Evolutionary conservation across 2,113 vertebrate species (phyloP), one percentile per base, ranked within the genome.

Genomic region (Smithornis capensis): DNA sequence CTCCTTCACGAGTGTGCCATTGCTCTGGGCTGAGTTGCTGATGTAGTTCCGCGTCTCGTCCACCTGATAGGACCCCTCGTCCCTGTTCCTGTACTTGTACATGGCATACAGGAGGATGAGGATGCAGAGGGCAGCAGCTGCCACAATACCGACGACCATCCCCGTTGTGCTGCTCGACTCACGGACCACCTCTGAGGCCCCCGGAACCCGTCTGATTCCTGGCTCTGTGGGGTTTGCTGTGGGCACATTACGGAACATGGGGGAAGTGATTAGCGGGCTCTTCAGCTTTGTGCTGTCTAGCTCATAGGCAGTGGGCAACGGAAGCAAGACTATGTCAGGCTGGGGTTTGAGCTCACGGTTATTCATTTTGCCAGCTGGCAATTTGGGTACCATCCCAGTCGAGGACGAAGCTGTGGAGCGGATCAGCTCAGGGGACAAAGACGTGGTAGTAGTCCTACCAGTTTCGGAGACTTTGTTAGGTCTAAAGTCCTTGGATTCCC

Each of bases 61-160:
- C 98, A 99, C 99, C 98, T 99, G 99, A 98, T 99, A 99, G 98
- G 99, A 99, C 97, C 99, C 99, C 97, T 99, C 99, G 97, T 99
- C 99, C 98, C 99, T 99, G 99, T 99, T 99, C 98, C 99, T 99
- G 99, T 99, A 99, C 98, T 99, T 99, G 99, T 99, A 99, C 99
- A 99, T 99, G 98, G 99, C 99, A 23, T 99, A 99, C 98, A 99
- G 99, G 95, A 99, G 99, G 98, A 99, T 99, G 98, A 99, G 99
- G 99, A 99, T 99, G 99, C 99, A 99, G 98, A 99, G 99, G 97
- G 99, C 99, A 9, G 99, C 99, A 97, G 99, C 99, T 97, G 99
- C 99, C 98, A 99, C 99, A 98, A 99, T 99, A 98, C 99, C 99
- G 99, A 99, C 99, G 99, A 99, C 99, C 99, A 99, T 99, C 98